phyloP scores from a whole-genome alignment of 2,888 invertebrate genomes.

The Clunio marinus region DNA sequence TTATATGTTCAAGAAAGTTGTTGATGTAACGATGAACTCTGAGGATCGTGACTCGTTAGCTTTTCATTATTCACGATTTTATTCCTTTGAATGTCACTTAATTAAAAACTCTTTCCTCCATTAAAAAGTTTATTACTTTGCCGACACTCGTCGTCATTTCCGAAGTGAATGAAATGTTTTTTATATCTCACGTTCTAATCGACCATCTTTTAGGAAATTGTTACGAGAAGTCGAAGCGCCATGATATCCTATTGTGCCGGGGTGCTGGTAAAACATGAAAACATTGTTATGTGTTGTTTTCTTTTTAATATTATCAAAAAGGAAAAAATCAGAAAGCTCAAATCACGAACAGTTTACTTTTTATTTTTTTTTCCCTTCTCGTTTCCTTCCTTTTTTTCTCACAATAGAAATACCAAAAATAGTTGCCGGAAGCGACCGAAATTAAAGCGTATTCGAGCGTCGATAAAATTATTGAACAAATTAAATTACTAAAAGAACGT shows the following conservation, averaged over 20 bases:
- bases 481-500: not conserved
- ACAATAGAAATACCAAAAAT: no score
- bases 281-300: no score
- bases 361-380: no score
- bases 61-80: not conserved
- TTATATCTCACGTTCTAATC: slow-evolving; percentile 12
- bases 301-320: no score
- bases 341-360: no score
- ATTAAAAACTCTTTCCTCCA: slow-evolving; percentile 20
- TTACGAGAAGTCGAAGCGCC: no score
- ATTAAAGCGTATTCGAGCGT: not conserved
- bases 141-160: not conserved
- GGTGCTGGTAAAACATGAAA: no score
- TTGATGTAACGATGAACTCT: not conserved
- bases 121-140: not conserved
- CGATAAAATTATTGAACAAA: slow-evolving; percentile 16
- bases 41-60: not conserved
- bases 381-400: no score
- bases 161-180: not conserved
- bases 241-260: no score
- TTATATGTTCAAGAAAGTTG: not conserved
- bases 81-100: slow-evolving; percentile 8
- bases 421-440: not conserved
- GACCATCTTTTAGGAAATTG: no score
- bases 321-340: no score